Evolutionary conservation across 2,797 vertebrate species (phyloP), one percentile per base, ranked within the genome.

Genomic region (Nannoperca obscura): DNA sequence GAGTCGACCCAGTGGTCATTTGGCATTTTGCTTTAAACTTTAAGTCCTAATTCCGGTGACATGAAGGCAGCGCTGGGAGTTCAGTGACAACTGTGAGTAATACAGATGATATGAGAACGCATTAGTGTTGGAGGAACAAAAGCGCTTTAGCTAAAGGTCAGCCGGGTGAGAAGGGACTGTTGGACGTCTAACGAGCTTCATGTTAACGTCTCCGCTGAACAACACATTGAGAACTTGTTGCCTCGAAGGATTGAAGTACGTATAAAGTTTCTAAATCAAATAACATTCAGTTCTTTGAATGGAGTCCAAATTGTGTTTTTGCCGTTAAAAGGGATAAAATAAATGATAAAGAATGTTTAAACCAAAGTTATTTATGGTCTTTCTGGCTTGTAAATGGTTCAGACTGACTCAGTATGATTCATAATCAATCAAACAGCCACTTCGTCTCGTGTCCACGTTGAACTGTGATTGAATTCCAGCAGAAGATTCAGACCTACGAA

Each of bases 31-130:
- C 30, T 71, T 22, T 27, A 27, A 27, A 27, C 24, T 27, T 27
- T 27, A 66, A 74, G 19, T 46, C 49, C 77, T 71, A 50, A 84
- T 78, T 86, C 74, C 34, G 55, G 49, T 0, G 47, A 66, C 24
- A 47, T 38, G 57, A 66, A 76, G 44, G 55, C 64, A 49, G 64
- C 38, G 3, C 34, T 27, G 66, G 71, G 76, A 7, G 20, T 53
- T 65, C 36, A 5, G 44, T 34, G 78, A 81, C 66, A 27, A 19
- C 44, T 17, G 17, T n/a, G 24, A 57, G 47, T 30, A 22, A 52
- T 66, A 44, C 1, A 63, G 61, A 74, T 44, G 71, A 65, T 14
- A 19, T 2, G 19, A 19, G 42, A 57, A 32, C 54, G 42, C 69
- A 15, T 20, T 62, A 46, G 74, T 22, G 62, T 34, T 20, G 6